A percentile compares a stretch with the other conserved stretches of the same genome.
phyloP scores from a whole-genome alignment of 2,888 invertebrate species.

The Tetragonula carbonaria region DNA sequence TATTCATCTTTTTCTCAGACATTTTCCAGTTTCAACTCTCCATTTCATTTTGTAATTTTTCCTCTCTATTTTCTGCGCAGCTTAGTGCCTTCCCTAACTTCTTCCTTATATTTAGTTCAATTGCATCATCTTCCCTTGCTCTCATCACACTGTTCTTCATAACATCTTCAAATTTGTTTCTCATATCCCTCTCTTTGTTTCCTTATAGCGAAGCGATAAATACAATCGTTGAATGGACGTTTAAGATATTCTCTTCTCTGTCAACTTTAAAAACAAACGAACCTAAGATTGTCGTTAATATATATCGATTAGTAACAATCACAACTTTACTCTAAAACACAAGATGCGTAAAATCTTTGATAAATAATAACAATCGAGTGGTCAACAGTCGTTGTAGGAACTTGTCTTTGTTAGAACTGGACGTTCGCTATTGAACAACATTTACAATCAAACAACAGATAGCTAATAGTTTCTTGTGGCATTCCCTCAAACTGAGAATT shows the following conservation, averaged over 20 bases:
- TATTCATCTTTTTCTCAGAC: not conserved
- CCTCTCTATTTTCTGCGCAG: no score
- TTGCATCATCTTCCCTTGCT: not conserved
- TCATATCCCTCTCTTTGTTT: not conserved
- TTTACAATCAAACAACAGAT: conserved; percentile 11
- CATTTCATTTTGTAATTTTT: not conserved
- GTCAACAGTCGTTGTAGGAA: conserved; percentile 32
- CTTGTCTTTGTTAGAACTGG: conserved; percentile 23
- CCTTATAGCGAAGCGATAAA: not conserved
- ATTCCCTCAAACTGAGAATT: not conserved
- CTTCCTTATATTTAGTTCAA: not conserved
- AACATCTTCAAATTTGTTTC: not conserved
- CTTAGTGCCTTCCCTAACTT: no score
- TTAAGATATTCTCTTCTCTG: not conserved
- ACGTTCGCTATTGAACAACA: conserved; percentile 16
- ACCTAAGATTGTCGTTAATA: not conserved
- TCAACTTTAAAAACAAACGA: not conserved
- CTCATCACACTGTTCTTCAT: not conserved
- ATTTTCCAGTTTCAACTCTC: not conserved
- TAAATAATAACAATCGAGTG: conserved; percentile 29
- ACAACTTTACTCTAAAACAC: not conserved
- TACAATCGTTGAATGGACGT: conserved; percentile 2
- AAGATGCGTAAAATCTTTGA: not conserved
- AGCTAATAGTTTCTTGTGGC: not conserved
- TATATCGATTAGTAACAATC: not conserved